phyloP scores from a whole-genome alignment of 2,797 vertebrate species.

The Arvicola amphibius region DNA sequence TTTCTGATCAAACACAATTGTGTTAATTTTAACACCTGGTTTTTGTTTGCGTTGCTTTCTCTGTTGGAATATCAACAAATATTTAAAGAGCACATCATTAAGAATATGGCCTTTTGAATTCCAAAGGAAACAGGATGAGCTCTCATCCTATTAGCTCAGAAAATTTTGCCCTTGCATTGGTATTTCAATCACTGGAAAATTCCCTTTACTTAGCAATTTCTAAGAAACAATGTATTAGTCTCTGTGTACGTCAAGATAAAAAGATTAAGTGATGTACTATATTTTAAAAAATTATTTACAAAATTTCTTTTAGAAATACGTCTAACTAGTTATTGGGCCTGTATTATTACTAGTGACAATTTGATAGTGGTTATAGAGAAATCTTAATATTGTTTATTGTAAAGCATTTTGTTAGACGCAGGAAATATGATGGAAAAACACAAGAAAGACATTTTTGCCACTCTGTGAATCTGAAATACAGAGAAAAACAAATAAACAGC shows the following conservation, averaged over 20 bases:
- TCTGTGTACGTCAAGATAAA: background rate
- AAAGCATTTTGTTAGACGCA: background rate
- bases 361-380: background rate
- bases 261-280: background rate
- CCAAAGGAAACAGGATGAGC: background rate
- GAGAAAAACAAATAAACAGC: background rate
- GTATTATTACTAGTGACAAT: background rate
- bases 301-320: background rate
- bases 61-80: conserved; percentile 74
- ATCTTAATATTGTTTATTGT: background rate
- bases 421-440: background rate
- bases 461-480: background rate
- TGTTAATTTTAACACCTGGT: conserved; percentile 72
- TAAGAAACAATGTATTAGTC: conserved; percentile 42
- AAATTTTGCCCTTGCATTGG: conserved; percentile 29
- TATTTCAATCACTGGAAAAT: conserved; percentile 44
- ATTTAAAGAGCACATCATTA: conserved; percentile 71
- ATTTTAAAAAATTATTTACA: background rate
- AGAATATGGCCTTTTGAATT: conserved; percentile 62
- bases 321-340: background rate
- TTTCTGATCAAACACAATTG: conserved; percentile 67
- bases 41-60: conserved; percentile 66
- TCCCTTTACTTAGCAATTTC: background rate
- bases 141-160: conserved; percentile 12
- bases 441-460: background rate